A percentile compares a stretch with the other conserved stretches of the same genome.
Evolutionary conservation across 2,797 vertebrate species (phyloP).

Genomic region (Cynodonichthys magdalenae): DNA sequence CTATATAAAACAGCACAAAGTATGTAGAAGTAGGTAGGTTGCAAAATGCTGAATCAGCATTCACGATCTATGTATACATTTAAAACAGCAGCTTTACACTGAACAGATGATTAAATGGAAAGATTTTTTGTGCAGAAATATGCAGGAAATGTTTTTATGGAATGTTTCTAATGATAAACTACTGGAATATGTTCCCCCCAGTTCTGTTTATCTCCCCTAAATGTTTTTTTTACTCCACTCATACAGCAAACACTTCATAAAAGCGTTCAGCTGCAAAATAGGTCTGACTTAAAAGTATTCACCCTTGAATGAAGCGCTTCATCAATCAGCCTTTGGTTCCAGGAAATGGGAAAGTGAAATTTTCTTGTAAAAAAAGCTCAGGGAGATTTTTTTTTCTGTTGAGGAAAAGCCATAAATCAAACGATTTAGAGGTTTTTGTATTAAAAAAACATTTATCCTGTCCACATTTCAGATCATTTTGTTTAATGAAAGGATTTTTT

Average conservation of each 20-base stretch:
- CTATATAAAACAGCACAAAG: no score
- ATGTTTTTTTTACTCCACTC: constrained; percentile 23
- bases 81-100: not conserved
- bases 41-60: not conserved
- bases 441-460: not conserved
- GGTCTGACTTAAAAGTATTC: constrained; percentile 17
- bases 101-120: constrained; percentile 39
- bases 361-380: not conserved
- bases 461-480: not conserved
- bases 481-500: not conserved
- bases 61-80: not conserved
- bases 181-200: not conserved
- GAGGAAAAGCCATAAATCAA: constrained; percentile 5
- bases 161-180: constrained; percentile 4
- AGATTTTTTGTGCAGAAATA: constrained; percentile 23
- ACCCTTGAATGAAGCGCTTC: no score
- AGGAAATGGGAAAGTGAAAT: constrained; percentile 5
- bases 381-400: not conserved
- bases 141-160: constrained; percentile 44
- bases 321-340: constrained; percentile 6
- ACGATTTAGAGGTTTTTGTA: not conserved
- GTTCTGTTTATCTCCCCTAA: constrained; percentile 2
- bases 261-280: constrained; percentile 17
- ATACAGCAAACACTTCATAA: constrained; percentile 1
- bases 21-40: no score